A percentile compares a stretch with the other conserved stretches of the same genome.
phyloP scores from a whole-genome alignment of 1,140 invertebrate species.

The Euwallacea fornicatus region DNA sequence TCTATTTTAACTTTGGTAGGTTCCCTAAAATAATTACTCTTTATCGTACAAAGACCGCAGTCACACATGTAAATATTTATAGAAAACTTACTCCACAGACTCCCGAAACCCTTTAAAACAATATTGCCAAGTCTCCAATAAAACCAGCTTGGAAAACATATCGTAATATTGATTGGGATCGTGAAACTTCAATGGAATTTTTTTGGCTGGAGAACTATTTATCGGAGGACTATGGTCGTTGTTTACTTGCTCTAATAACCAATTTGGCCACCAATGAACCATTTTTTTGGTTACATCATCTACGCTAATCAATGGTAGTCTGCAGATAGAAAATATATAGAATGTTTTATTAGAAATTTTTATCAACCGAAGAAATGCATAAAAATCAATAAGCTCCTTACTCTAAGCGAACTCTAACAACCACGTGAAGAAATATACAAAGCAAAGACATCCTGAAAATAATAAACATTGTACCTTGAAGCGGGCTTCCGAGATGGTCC shows the following conservation, averaged over 20 bases:
- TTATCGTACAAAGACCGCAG: background rate
- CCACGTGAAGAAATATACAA: no score
- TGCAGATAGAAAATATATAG: no score
- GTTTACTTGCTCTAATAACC: constrained; percentile 37
- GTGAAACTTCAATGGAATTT: constrained; percentile 31
- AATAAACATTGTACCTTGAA: background rate
- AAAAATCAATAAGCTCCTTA: background rate
- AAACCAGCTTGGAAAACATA: constrained; percentile 29
- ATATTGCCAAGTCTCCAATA: constrained; percentile 39
- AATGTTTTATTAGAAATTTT: background rate
- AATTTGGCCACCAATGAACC: constrained; percentile 35
- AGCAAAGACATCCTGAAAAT: background rate
- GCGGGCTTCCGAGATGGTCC: background rate
- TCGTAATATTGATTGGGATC: constrained; percentile 35
- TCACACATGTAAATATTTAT: background rate
- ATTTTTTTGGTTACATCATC: constrained; percentile 31
- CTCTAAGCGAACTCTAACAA: no score
- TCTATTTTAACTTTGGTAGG: constrained; percentile 13
- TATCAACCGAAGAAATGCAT: background rate
- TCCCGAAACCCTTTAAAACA: constrained; percentile 27
- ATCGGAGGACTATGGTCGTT: constrained; percentile 34
- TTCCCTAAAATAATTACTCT: constrained; percentile 2
- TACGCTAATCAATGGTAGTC: background rate
- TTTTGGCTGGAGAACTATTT: constrained; percentile 19
- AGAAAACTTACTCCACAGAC: constrained; percentile 13